These are phyloP conservation scores for Teleogryllus occipitalis DNA, from an alignment of 1,140 invertebrate species.

Conservation along the genomic window DNA sequence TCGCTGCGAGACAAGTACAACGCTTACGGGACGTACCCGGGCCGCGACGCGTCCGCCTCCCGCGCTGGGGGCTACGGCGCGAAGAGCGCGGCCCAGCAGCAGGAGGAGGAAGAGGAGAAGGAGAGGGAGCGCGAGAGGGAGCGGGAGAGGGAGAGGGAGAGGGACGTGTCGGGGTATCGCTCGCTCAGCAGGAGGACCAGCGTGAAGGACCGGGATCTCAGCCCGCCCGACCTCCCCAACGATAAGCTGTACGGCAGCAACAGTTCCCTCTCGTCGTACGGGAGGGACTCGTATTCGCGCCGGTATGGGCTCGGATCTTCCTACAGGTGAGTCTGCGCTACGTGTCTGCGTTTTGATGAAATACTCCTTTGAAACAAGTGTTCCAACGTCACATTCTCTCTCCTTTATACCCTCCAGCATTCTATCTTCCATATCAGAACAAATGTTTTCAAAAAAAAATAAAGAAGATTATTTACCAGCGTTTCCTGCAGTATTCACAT, in stretches of 20 bases:
- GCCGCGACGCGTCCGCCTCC: not conserved
- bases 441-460: not conserved
- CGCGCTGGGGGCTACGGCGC: not conserved
- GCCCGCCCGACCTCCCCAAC: not conserved
- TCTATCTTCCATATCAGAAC: no score
- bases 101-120: not conserved
- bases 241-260: not conserved
- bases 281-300: not conserved
- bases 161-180: not conserved
- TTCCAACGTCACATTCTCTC: no score
- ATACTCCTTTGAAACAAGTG: no score
- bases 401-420: no score
- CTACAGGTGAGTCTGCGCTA: not conserved
- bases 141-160: not conserved
- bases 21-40: conserved; percentile 16
- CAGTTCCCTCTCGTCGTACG: conserved; percentile 15
- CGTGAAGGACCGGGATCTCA: conserved; percentile 2
- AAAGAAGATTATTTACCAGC: not conserved
- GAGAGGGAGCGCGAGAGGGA: not conserved
- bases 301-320: not conserved
- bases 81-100: not conserved
- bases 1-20: conserved; percentile 17
- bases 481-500: no score
- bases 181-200: not conserved
- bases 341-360: no score